Evolutionary conservation across 2,113 vertebrate genomes (phyloP).

Genomic region (Spermophilus dauricus): DNA sequence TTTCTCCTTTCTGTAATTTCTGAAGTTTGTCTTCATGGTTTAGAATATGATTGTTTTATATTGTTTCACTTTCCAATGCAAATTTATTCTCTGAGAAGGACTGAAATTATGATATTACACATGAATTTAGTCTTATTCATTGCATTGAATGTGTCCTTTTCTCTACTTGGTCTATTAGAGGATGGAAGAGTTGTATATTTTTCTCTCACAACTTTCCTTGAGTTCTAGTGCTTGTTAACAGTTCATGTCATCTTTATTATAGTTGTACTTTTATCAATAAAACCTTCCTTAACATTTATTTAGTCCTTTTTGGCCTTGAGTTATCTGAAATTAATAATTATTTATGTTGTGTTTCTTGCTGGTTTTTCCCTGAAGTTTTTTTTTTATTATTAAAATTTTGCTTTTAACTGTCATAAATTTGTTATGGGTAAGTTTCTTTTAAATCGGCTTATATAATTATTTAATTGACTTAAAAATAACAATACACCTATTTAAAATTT

Average conservation of each 20-base stretch:
- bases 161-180: neutral
- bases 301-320: neutral
- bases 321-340: constrained; percentile 39
- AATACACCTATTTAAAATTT: constrained; percentile 49
- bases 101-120: neutral
- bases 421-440: neutral
- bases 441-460: neutral
- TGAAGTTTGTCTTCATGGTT: neutral
- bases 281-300: neutral
- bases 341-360: neutral
- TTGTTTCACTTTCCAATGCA: constrained; percentile 51
- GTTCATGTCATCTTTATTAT: neutral
- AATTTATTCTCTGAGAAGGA: neutral
- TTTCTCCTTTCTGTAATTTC: constrained; percentile 24
- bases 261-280: constrained; percentile 4
- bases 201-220: neutral
- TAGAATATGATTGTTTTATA: constrained; percentile 1
- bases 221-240: neutral
- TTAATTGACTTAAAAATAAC: neutral
- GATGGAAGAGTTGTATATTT: neutral
- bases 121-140: neutral
- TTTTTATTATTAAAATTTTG: neutral
- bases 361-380: neutral
- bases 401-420: constrained; percentile 23
- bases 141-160: neutral